phyloP scores from a whole-genome alignment of 2,113 vertebrate species.

The Brachyistius frenatus region DNA sequence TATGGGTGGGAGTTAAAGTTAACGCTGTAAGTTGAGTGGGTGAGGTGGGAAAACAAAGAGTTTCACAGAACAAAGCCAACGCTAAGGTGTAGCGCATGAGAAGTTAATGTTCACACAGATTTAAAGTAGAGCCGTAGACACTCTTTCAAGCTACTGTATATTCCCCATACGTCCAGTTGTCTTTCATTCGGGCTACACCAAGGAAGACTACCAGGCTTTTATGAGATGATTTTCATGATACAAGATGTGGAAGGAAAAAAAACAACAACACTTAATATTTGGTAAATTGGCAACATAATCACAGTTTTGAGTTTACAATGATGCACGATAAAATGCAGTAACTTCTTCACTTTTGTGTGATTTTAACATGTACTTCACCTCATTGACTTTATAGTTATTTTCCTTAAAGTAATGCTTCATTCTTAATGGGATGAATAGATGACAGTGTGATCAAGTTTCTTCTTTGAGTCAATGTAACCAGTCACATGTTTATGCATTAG shows the following conservation, averaged over 20 bases:
- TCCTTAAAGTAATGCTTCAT: too few species aligned
- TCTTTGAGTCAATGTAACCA: neutral
- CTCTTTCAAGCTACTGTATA: neutral
- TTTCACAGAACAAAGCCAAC: slow-evolving; percentile 36
- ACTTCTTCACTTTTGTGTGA: neutral
- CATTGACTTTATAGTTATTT: too few species aligned
- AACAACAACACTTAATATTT: too few species aligned
- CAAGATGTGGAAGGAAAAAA: too few species aligned
- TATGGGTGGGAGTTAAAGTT: slow-evolving; percentile 46
- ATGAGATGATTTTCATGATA: neutral
- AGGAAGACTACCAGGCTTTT: slow-evolving; percentile 26
- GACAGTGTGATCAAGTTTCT: neutral
- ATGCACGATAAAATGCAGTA: neutral
- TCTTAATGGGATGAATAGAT: neutral
- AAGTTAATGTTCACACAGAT: slow-evolving; percentile 34
- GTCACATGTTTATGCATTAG: neutral
- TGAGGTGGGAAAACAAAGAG: slow-evolving; percentile 52
- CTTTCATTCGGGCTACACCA: slow-evolving; percentile 3
- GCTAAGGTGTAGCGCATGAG: slow-evolving; percentile 15
- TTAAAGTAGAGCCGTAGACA: slow-evolving; percentile 14
- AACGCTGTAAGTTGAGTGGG: slow-evolving; percentile 43
- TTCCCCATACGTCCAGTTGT: neutral
- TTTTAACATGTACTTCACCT: too few species aligned
- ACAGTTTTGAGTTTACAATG: neutral
- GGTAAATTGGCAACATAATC: too few species aligned